These are phyloP conservation scores for Chauna torquata DNA, from an alignment of 2,113 vertebrate species.

Conservation along the genomic window DNA sequence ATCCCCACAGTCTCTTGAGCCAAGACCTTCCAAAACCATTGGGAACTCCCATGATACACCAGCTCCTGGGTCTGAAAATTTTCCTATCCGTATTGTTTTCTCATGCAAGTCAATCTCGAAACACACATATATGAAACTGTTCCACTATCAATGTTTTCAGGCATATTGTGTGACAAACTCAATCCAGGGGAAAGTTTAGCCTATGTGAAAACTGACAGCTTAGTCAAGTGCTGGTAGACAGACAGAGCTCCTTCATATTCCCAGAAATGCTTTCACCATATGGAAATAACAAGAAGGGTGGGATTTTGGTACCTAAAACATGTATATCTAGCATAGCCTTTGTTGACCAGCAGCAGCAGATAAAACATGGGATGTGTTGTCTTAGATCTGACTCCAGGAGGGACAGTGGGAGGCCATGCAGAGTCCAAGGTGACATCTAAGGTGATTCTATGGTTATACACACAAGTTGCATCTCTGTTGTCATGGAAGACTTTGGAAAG, in stretches of 20 bases:
- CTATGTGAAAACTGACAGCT: not conserved
- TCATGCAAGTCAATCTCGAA: not conserved
- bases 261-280: not conserved
- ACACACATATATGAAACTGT: not conserved
- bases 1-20: not conserved
- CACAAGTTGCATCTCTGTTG: not conserved
- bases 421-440: not conserved
- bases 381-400: not conserved
- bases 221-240: not conserved
- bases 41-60: not conserved
- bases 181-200: not conserved
- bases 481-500: not conserved
- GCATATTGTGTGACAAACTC: not conserved
- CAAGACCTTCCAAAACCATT: not conserved
- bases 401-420: not conserved
- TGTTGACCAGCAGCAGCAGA: not conserved
- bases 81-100: not conserved
- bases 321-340: not conserved
- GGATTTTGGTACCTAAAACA: not conserved
- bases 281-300: not conserved
- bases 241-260: not conserved
- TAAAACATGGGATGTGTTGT: accelerated
- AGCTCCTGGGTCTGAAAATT: not conserved
- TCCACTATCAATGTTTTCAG: not conserved
- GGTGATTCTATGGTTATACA: not conserved